A percentile compares a stretch with the other conserved stretches of the same genome.
Evolutionary conservation across 1,140 invertebrate genomes (phyloP).

Genomic region (Leptoteleia sp.): DNA sequence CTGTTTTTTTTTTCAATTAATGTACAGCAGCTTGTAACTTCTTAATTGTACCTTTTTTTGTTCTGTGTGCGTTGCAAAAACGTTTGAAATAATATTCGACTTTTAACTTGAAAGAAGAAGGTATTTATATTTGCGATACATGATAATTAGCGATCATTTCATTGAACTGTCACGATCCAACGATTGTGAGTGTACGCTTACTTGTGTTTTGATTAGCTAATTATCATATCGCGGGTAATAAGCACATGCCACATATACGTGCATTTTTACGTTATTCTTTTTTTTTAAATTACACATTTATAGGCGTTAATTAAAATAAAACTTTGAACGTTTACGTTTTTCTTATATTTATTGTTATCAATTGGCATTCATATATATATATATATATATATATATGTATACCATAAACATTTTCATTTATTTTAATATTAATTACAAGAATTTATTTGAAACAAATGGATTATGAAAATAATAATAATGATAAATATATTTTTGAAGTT

Average conservation of each 20-base stretch:
- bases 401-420: too few relatives aligned
- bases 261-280: conserved; percentile 19
- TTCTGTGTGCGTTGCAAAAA: conserved; percentile 35
- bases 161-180: conserved; percentile 61
- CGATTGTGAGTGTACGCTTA: conserved; percentile 45
- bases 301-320: conserved; percentile 6
- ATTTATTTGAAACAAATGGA: too few relatives aligned
- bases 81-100: conserved; percentile 31
- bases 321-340: too few relatives aligned
- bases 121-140: conserved; percentile 51
- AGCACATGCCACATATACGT: conserved; percentile 34
- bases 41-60: too few relatives aligned
- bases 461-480: too few relatives aligned
- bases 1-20: too few relatives aligned
- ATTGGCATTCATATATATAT: neutral
- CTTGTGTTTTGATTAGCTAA: conserved; percentile 51
- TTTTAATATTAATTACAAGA: too few relatives aligned
- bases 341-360: too few relatives aligned
- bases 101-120: conserved; percentile 37
- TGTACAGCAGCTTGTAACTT: too few relatives aligned
- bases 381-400: neutral
- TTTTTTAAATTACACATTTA: conserved; percentile 4
- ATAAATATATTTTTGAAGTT: too few relatives aligned
- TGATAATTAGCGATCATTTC: conserved; percentile 56
- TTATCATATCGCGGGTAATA: conserved; percentile 53